Evolutionary conservation across 2,888 invertebrate species (phyloP).

Genomic region (Drosophila nr. fundita): DNA sequence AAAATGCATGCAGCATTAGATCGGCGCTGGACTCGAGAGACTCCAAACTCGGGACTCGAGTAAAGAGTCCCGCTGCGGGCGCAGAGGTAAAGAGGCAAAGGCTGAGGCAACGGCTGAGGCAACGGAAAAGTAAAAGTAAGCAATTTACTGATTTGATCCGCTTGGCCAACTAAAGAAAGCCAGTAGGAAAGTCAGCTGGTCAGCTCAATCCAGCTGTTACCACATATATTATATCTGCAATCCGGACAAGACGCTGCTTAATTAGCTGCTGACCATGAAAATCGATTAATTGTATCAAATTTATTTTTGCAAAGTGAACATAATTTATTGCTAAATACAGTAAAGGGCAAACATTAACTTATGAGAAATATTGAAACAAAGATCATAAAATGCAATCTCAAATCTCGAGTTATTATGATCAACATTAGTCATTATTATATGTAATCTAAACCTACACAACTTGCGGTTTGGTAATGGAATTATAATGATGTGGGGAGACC

Average conservation of each 20-base stretch:
- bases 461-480: not conserved
- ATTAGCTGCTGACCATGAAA: constrained; percentile 64
- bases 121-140: constrained; percentile 74
- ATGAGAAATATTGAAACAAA: not conserved
- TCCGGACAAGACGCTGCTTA: constrained; percentile 42
- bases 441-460: not conserved
- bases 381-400: not conserved
- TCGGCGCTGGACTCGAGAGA: constrained; percentile 7
- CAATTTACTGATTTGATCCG: constrained; percentile 74
- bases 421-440: not conserved
- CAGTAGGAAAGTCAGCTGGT: constrained; percentile 68
- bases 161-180: constrained; percentile 56
- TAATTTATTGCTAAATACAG: constrained; percentile 1
- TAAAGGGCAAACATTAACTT: not conserved
- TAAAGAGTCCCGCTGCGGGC: constrained; percentile 25
- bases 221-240: constrained; percentile 11
- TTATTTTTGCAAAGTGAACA: constrained; percentile 21
- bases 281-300: constrained; percentile 67
- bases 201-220: constrained; percentile 51
- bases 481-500: not conserved
- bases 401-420: not conserved
- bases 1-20: constrained; percentile 21
- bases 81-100: not conserved
- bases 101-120: not conserved
- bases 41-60: not conserved